Percentiles rank a stretch among this genome's conserved stretches.
Evolutionary conservation across 53 echinoderm and acorn worm species (phyloP).

Genomic region (Arbacia lixula): DNA sequence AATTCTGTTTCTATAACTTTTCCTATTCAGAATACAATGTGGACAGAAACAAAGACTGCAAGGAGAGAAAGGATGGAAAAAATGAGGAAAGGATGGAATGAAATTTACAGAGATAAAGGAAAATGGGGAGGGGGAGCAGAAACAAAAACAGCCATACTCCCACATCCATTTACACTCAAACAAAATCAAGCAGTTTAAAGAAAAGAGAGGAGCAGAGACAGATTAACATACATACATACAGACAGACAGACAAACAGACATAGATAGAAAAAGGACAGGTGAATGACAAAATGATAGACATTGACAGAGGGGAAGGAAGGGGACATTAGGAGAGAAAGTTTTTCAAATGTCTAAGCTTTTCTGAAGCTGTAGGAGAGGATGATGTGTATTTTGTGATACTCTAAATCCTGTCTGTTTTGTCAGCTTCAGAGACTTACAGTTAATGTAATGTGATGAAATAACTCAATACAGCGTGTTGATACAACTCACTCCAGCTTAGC

Average conservation of each 20-base stretch:
- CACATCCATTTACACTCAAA: too few relatives aligned
- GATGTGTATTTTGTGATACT: too few relatives aligned
- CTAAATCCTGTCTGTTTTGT: too few relatives aligned
- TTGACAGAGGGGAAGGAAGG: too few relatives aligned
- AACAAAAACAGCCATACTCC: background rate
- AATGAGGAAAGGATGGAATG: background rate
- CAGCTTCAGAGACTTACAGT: too few relatives aligned
- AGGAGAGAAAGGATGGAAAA: background rate
- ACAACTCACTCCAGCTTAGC: too few relatives aligned
- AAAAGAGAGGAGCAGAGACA: background rate
- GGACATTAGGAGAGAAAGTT: too few relatives aligned
- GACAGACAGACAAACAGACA: background rate
- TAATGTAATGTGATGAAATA: too few relatives aligned
- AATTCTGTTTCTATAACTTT: background rate
- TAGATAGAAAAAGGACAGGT: background rate
- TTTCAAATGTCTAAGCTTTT: conserved; percentile 3
- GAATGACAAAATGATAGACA: background rate
- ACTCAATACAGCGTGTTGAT: too few relatives aligned
- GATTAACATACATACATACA: background rate
- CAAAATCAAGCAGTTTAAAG: background rate
- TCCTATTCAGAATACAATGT: background rate
- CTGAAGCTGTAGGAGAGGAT: too few relatives aligned
- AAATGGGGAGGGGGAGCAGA: background rate
- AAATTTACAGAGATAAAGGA: background rate
- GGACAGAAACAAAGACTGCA: background rate